Percentiles rank a stretch among this genome's conserved stretches.
These are phyloP conservation scores for Glossophaga mutica DNA, from an alignment of 2,797 vertebrate species.

Conservation along the genomic window DNA sequence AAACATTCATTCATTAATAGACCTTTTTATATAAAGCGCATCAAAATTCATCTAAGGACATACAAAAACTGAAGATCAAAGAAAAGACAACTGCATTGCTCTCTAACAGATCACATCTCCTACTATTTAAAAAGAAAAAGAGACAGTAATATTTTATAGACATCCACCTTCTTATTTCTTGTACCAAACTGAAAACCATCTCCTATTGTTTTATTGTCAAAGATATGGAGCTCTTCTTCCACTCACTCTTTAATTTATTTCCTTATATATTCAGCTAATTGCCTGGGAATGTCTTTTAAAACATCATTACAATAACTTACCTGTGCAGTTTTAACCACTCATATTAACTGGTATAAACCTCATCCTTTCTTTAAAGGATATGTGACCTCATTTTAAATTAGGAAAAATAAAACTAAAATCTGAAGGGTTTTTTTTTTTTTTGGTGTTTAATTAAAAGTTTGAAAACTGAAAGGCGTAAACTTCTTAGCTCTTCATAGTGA, in stretches of 20 bases:
- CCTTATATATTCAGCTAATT: slow-evolving; percentile 59
- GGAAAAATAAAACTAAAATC: neutral
- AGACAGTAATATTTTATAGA: slow-evolving; percentile 34
- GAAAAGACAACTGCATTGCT: slow-evolving; percentile 61
- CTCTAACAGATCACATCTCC: slow-evolving; percentile 31
- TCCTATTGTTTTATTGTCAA: slow-evolving; percentile 72
- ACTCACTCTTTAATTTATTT: slow-evolving; percentile 65
- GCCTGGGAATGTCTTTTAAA: slow-evolving; percentile 53
- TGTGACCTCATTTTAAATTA: slow-evolving; percentile 26
- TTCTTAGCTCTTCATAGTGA: neutral
- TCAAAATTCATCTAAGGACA: slow-evolving; percentile 69
- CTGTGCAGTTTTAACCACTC: neutral
- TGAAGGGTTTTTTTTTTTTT: neutral
- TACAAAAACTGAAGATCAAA: slow-evolving; percentile 63
- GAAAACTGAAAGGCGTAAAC: neutral
- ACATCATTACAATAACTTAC: slow-evolving; percentile 12
- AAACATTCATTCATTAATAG: slow-evolving; percentile 72
- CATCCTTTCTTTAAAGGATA: slow-evolving; percentile 23
- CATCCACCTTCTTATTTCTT: slow-evolving; percentile 58
- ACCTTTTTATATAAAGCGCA: slow-evolving; percentile 58
- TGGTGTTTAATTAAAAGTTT: neutral
- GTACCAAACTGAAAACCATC: slow-evolving; percentile 56
- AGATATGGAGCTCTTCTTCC: slow-evolving; percentile 55
- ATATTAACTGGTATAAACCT: neutral
- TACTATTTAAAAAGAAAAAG: slow-evolving; percentile 37